These are phyloP conservation scores for Dinoponera quadriceps DNA, from an alignment of 1,140 invertebrate genomes.

Conservation along the genomic window DNA sequence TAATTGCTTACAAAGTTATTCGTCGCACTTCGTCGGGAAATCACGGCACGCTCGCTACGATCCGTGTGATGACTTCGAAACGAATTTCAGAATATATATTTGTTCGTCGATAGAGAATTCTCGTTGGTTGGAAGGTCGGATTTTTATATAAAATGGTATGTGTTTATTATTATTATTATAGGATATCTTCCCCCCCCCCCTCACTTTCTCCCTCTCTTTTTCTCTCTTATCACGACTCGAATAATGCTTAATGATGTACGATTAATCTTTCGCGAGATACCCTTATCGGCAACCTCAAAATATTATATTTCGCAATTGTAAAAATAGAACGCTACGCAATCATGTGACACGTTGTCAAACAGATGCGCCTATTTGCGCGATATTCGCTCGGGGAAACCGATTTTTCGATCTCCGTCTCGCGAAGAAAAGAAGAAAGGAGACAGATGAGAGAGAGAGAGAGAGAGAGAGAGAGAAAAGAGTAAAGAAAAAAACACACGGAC, in stretches of 20 bases:
- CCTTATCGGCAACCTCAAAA: neutral
- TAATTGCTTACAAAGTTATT: too few relatives aligned
- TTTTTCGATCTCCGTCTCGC: slow-evolving; percentile 8
- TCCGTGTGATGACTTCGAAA: neutral
- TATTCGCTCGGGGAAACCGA: neutral
- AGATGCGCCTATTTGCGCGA: too few relatives aligned
- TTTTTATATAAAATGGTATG: neutral
- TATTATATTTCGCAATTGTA: neutral
- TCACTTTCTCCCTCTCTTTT: too few relatives aligned
- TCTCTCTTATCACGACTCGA: too few relatives aligned
- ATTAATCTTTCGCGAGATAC: neutral
- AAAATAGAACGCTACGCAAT: slow-evolving; percentile 16
- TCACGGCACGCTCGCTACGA: neutral
- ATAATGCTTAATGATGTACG: neutral
- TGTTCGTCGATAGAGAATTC: neutral
- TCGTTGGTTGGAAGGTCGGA: neutral
- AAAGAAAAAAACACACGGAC: neutral
- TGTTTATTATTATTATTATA: neutral
- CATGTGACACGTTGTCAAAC: neutral
- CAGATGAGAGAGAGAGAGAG: too few relatives aligned
- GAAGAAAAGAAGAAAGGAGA: neutral
- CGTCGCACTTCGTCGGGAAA: neutral
- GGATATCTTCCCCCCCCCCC: neutral
- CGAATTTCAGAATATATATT: neutral
- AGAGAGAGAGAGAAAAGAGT: too few relatives aligned